phyloP scores from a whole-genome alignment of 2,113 vertebrate species.

The Ibidorhyncha struthersii region DNA sequence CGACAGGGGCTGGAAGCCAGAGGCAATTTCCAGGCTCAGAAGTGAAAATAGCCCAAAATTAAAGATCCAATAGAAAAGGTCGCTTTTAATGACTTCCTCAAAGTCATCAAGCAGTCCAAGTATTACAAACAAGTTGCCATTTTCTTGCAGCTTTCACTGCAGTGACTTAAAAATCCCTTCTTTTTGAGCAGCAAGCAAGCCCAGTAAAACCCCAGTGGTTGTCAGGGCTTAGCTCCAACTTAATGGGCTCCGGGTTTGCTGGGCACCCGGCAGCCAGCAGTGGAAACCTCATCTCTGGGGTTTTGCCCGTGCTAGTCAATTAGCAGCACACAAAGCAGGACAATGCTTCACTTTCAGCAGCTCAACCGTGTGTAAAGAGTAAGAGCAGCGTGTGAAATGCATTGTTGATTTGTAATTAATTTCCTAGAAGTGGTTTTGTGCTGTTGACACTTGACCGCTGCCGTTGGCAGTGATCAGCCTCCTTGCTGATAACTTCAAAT shows the following conservation, averaged over 20 bases:
- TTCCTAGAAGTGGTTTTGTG: not conserved
- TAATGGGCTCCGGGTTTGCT: not conserved
- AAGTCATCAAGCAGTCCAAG: not conserved
- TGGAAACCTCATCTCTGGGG: not conserved
- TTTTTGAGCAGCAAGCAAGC: not conserved
- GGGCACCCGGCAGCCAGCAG: not conserved
- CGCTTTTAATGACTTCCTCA: not conserved
- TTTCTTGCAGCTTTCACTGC: not conserved
- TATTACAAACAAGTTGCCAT: not conserved
- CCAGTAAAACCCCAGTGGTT: not conserved
- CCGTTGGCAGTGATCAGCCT: not conserved
- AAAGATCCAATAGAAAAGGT: not conserved
- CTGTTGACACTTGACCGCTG: not conserved
- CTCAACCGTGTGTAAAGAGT: not conserved
- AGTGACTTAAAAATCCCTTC: not conserved
- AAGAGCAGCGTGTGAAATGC: not conserved
- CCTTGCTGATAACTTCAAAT: not conserved
- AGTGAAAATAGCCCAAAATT: not conserved
- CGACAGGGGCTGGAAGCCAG: not conserved
- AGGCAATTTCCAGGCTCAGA: not conserved
- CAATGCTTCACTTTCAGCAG: not conserved
- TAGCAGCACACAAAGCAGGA: not conserved
- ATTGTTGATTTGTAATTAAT: not conserved
- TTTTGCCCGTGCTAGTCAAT: not conserved
- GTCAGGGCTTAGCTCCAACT: not conserved